Conservation (phyloP, 2,888 invertebrate species). For the Eurois occulta region DNA sequence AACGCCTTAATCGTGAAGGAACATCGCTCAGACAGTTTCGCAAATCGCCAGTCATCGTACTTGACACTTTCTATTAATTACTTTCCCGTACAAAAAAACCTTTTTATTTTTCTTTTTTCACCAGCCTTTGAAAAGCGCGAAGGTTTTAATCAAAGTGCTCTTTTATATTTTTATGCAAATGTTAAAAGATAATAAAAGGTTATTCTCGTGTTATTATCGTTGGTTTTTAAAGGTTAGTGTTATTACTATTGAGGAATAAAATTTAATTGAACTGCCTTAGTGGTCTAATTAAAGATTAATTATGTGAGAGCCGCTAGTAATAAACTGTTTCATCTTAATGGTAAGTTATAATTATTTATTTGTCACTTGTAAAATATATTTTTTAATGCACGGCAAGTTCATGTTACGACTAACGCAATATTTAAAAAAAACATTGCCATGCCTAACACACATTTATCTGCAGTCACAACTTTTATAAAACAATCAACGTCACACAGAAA, state of each 20-base stretch:
- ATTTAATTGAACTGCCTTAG: neutral
- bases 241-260: conserved; percentile 23
- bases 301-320: neutral
- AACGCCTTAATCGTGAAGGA: conserved; percentile 59
- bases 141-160: conserved; percentile 66
- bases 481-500: conserved; percentile 6
- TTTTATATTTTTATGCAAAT: conserved; percentile 63
- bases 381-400: neutral
- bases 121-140: conserved; percentile 36
- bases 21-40: conserved; percentile 54
- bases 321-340: neutral
- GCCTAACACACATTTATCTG: neutral
- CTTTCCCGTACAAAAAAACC: conserved; percentile 54
- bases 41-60: conserved; percentile 64
- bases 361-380: neutral
- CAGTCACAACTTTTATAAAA: conserved; percentile 23
- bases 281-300: conserved; percentile 10
- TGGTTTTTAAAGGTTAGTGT: conserved; percentile 36
- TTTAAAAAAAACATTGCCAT: conserved; percentile 9
- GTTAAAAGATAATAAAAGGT: conserved; percentile 44
- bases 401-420: neutral
- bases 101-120: conserved; percentile 53
- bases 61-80: conserved; percentile 70
- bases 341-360: neutral
- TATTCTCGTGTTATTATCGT: conserved; percentile 36